Evolutionary conservation across 2,113 vertebrate species (phyloP).

Genomic region (Antechinus stuartii): DNA sequence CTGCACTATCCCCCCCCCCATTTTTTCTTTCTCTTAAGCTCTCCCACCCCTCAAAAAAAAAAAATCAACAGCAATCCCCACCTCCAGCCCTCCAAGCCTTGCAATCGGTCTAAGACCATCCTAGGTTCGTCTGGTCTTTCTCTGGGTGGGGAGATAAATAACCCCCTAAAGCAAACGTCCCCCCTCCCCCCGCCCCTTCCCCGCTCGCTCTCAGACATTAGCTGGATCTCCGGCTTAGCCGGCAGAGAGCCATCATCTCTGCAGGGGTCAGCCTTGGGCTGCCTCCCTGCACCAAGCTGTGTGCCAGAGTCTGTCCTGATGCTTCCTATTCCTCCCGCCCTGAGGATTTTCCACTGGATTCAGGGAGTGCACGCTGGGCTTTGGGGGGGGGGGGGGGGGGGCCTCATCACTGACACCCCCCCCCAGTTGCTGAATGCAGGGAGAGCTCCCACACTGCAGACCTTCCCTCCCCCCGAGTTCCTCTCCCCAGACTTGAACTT

Average conservation of each 20-base stretch:
- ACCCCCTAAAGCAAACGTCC: background rate
- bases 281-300: slow-evolving; percentile 61
- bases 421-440: slow-evolving; percentile 29
- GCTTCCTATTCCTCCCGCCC: background rate
- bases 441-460: slow-evolving; percentile 9
- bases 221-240: slow-evolving; percentile 44
- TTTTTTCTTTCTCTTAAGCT: background rate
- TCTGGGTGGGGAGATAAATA: slow-evolving; percentile 34
- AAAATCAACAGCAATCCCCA: background rate
- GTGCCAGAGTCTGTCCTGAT: slow-evolving; percentile 56
- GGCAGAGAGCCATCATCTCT: slow-evolving; percentile 63
- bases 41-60: background rate
- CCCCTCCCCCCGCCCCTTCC: background rate
- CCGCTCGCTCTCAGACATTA: slow-evolving; percentile 35
- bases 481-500: background rate
- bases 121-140: background rate
- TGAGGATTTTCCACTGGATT: slow-evolving; percentile 44
- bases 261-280: slow-evolving; percentile 77
- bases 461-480: background rate
- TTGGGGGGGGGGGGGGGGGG: slow-evolving; percentile 16
- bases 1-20: background rate
- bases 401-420: slow-evolving; percentile 62
- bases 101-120: slow-evolving; percentile 36
- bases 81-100: background rate
- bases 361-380: slow-evolving; percentile 1